Percentiles rank a stretch among this genome's conserved stretches.
These are phyloP conservation scores for Manis crassicaudata DNA, from an alignment of 2,797 vertebrate species.

Conservation along the genomic window DNA sequence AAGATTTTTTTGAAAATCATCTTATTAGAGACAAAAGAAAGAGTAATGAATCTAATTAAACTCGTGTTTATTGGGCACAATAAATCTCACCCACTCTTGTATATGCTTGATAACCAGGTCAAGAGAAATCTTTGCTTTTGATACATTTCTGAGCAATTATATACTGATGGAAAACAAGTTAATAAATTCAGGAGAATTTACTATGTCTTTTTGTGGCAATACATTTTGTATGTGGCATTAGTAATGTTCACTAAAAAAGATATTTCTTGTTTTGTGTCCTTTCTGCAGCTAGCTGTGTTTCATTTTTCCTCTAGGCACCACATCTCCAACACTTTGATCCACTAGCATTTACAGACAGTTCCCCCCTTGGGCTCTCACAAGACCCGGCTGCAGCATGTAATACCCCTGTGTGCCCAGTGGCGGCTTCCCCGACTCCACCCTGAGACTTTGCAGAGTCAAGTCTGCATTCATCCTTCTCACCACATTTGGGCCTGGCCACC, in stretches of 20 bases:
- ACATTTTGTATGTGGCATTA: constrained; percentile 10
- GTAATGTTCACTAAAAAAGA: background rate
- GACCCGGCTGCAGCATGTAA: background rate
- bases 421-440: background rate
- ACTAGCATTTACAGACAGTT: background rate
- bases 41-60: constrained; percentile 46
- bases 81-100: constrained; percentile 51
- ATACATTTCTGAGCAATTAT: constrained; percentile 61
- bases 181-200: constrained; percentile 52
- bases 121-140: constrained; percentile 51
- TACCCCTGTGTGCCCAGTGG: background rate
- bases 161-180: constrained; percentile 66
- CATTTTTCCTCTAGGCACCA: background rate
- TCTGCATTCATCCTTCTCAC: background rate
- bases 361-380: background rate
- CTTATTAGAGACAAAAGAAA: constrained; percentile 45
- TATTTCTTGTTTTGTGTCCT: background rate
- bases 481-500: background rate
- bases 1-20: constrained; percentile 58
- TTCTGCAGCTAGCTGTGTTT: background rate
- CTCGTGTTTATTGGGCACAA: constrained; percentile 6
- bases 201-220: constrained; percentile 31
- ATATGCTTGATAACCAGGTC: constrained; percentile 67
- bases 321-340: background rate
- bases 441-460: background rate